Percentiles rank a stretch among this genome's conserved stretches.
These are phyloP conservation scores for Trididemnum clinides DNA, from an alignment of 23 tunicate species.

Conservation along the genomic window DNA sequence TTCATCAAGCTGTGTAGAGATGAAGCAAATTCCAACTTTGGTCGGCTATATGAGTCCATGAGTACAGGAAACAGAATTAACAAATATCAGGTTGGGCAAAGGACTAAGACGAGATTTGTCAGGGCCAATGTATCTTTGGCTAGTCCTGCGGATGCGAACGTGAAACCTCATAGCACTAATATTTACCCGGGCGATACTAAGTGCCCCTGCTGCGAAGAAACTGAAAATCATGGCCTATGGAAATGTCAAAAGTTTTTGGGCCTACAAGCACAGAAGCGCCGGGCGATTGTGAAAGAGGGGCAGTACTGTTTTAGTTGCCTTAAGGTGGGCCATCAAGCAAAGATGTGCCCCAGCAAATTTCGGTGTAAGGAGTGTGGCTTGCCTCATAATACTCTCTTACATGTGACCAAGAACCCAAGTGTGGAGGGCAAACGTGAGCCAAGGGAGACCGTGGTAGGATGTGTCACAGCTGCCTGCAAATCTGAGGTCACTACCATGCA, in stretches of 20 bases:
- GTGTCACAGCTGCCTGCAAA: background rate
- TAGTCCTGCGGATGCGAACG: too few species aligned
- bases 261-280: background rate
- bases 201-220: background rate
- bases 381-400: background rate
- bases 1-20: background rate
- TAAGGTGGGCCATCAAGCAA: background rate
- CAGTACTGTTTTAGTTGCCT: background rate
- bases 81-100: too few species aligned
- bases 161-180: background rate
- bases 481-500: background rate
- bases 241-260: background rate
- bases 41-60: background rate
- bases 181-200: background rate
- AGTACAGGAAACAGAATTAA: background rate
- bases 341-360: background rate
- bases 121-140: too few species aligned
- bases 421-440: background rate
- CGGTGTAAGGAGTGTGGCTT: background rate
- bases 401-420: background rate
- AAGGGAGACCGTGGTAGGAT: background rate
- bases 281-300: background rate
- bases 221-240: background rate
- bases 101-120: too few species aligned
- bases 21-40: background rate